phyloP scores from a whole-genome alignment of 1,140 invertebrate genomes.

The Drosophila insularis region DNA sequence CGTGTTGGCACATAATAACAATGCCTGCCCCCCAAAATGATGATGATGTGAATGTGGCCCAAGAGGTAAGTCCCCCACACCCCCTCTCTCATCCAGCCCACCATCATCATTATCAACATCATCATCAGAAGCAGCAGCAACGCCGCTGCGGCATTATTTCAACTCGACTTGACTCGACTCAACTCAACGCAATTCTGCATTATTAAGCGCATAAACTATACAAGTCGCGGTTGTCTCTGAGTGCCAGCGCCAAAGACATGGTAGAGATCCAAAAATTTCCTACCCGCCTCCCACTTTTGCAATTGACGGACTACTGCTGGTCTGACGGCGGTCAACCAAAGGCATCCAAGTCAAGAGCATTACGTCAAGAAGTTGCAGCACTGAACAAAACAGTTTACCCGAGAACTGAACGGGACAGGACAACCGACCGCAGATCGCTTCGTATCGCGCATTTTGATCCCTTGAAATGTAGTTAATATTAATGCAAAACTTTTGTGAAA shows the following conservation, averaged over 20 bases:
- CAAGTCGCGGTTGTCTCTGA: conserved; percentile 36
- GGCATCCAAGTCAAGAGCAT: conserved; percentile 26
- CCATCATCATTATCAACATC: conserved; percentile 13
- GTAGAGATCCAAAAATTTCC: conserved; percentile 12
- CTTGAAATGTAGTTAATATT: conserved; percentile 22
- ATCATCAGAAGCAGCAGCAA: conserved; percentile 8
- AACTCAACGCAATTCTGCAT: conserved; percentile 37
- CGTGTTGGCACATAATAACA: conserved; percentile 76
- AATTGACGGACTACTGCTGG: conserved; percentile 12
- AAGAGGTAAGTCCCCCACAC: conserved; percentile 38
- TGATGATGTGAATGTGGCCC: conserved; percentile 49
- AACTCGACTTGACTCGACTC: background rate
- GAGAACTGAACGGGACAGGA: no score
- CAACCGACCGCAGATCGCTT: conserved; percentile 48
- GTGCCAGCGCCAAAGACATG: conserved; percentile 33
- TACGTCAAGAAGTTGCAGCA: conserved; percentile 52
- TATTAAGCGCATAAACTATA: conserved; percentile 58
- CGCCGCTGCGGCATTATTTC: background rate
- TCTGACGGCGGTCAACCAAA: conserved; percentile 30
- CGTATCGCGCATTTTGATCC: conserved; percentile 16
- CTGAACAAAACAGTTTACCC: background rate
- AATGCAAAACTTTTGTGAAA: conserved; percentile 13
- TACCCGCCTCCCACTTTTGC: background rate
- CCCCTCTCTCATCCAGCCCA: no score
- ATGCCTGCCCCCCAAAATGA: conserved; percentile 12